These are phyloP conservation scores for Ligdia adustata DNA, from an alignment of 2,888 invertebrate species.

Conservation along the genomic window DNA sequence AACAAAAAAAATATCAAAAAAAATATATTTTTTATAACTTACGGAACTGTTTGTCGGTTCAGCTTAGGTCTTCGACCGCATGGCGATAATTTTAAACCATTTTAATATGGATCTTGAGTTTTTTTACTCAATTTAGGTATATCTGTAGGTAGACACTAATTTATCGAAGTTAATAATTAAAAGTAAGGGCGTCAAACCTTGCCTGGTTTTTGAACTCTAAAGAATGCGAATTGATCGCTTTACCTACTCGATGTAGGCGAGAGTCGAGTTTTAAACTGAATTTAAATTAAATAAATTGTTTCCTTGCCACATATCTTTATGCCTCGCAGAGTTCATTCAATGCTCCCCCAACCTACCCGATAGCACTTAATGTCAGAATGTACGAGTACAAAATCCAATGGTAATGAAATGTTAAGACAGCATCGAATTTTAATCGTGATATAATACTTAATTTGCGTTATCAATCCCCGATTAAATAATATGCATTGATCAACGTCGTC, in stretches of 20 bases:
- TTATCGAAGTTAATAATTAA: constrained; percentile 30
- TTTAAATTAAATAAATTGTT: constrained; percentile 6
- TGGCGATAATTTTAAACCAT: constrained; percentile 47
- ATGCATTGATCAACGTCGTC: too few relatives aligned
- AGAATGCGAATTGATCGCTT: constrained; percentile 36
- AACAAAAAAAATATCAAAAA: constrained; percentile 46
- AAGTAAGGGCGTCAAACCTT: constrained; percentile 49
- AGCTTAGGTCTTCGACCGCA: constrained; percentile 55
- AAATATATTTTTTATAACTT: constrained; percentile 39
- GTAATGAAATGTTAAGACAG: too few relatives aligned
- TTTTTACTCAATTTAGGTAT: constrained; percentile 24
- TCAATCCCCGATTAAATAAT: too few relatives aligned
- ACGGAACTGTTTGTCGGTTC: constrained; percentile 52
- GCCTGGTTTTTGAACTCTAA: constrained; percentile 49
- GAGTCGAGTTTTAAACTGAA: constrained; percentile 4
- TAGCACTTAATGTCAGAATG: too few relatives aligned
- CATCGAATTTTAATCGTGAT: too few relatives aligned
- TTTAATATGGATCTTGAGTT: constrained; percentile 28
- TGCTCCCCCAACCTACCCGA: too few relatives aligned
- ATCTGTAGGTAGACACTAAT: constrained; percentile 25
- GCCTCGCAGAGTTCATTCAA: too few relatives aligned
- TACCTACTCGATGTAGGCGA: constrained; percentile 11
- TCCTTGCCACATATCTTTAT: not conserved
- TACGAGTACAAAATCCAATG: too few relatives aligned
- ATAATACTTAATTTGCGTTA: too few relatives aligned